Evolutionary conservation across 2,888 invertebrate genomes (phyloP).

Genomic region (Drosophila siamana): DNA sequence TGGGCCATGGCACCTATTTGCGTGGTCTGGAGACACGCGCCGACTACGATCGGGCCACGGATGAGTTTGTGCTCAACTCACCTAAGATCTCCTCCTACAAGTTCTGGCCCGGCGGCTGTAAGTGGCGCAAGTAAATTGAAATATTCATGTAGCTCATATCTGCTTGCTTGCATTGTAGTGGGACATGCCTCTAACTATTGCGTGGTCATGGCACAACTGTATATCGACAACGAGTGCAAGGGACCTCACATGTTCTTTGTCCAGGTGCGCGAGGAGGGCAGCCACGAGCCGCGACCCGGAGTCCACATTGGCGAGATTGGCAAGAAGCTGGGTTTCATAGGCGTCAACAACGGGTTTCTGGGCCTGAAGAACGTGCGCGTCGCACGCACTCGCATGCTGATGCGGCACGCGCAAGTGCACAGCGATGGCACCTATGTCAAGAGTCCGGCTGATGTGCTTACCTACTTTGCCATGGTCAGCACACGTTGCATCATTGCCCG

Average conservation of each 20-base stretch:
- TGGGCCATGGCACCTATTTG: constrained; percentile 97
- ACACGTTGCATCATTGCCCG: constrained; percentile 93
- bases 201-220: constrained; percentile 95
- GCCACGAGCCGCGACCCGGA: constrained; percentile 93
- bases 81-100: constrained; percentile 95
- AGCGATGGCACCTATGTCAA: constrained; percentile 95
- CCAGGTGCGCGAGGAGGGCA: constrained; percentile 95
- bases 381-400: constrained; percentile 94
- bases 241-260: constrained; percentile 97
- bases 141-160: background rate
- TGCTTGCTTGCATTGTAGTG: constrained; percentile 87
- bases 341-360: constrained; percentile 96
- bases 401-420: constrained; percentile 96
- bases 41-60: constrained; percentile 92
- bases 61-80: constrained; percentile 95
- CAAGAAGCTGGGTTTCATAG: constrained; percentile 95
- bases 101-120: constrained; percentile 98
- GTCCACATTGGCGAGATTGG: constrained; percentile 97
- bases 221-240: constrained; percentile 91
- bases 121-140: constrained; percentile 84
- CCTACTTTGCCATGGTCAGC: constrained; percentile 95
- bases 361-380: constrained; percentile 94
- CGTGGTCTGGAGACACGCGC: constrained; percentile 96
- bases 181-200: constrained; percentile 97
- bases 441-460: constrained; percentile 92